Base-by-base conservation (phyloP, 2,888 invertebrate genomes). In the Aspidiotus destructor region DNA sequence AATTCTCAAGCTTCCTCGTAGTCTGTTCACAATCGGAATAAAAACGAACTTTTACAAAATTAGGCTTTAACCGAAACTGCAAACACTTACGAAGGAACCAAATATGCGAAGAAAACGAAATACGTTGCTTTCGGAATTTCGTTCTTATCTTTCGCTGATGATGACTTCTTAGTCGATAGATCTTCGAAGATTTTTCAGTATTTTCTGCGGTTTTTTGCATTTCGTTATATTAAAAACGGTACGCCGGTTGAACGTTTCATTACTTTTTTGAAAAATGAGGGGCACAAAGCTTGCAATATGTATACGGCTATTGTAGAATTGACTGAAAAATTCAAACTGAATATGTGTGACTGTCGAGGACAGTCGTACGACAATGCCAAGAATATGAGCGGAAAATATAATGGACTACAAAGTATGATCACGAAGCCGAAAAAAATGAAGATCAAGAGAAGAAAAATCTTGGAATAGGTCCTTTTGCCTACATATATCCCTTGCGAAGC, bases 261-360 rank as follows among this genome's bases (percentile, higher is more conserved):
- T 58, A 54, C 48, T 15, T 67, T 67, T 67, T 28, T 67, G 48
- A 44, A 60, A 60, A 68, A 68, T 68, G 41, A n/a, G 54, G 60
- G 68, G 60, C 68, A 68, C 42, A 68, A 68, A 41, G 28, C 48
- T 15, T 13, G 60, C 52, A 41, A 68, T 41, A 3, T 68, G 41
- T 40, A 15, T 48, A 52, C 58, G 44, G 40, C 60, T 17, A 41
- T 68, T 41, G 58, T 68, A 10, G 40, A 15, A 48, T 40, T 68
- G 41, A 48, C 44, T 3, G 60, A 68, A n/a, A 60, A 60, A 57
- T 68, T 52, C 48, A 41, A 60, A 15, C 60, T 68, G 41, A 28
- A 68, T 41, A 41, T 60, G 58, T 15, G 41, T 44, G 52, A 60
- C 48, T 60, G 48, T 15, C 13, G 67, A 15, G 67, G 60, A 17